Percentiles rank a stretch among this genome's conserved stretches.
Conservation (phyloP, 2,888 invertebrate genomes). For the Patella pellucida region DNA sequence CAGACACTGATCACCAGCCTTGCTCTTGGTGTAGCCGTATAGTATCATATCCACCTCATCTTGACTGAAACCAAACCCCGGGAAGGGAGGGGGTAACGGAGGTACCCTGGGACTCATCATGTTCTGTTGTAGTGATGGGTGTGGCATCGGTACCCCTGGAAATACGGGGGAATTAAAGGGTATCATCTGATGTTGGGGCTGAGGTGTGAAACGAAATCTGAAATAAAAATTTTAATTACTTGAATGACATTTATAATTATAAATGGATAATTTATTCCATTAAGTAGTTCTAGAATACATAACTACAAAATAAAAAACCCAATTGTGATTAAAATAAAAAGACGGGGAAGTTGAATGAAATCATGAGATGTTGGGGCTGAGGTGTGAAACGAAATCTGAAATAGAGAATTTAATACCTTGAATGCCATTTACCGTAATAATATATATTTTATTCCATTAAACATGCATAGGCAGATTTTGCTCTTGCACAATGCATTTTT, state of each 20-base stretch:
- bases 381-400: conserved; percentile 26
- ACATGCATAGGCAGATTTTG: too few species aligned
- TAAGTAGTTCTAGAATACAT: too few species aligned
- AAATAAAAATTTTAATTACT: too few species aligned
- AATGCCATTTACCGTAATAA: too few species aligned
- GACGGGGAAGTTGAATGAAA: conserved; percentile 29
- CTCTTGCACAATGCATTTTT: too few species aligned
- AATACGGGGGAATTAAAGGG: conserved; percentile 29
- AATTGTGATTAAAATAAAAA: too few species aligned
- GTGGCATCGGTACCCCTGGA: conserved; percentile 18
- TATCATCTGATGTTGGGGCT: conserved; percentile 26
- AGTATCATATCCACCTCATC: conserved; percentile 66
- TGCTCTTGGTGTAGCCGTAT: conserved; percentile 64
- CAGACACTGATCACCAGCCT: conserved; percentile 42
- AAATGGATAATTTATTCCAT: too few species aligned
- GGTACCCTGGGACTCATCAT: conserved; percentile 15
- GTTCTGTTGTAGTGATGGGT: conserved; percentile 17
- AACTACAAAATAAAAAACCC: too few species aligned
- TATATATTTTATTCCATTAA: too few species aligned
- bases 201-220: conserved; percentile 26
- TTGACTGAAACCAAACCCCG: conserved; percentile 45
- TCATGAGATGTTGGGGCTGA: conserved; percentile 24
- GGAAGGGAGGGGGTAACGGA: conserved; percentile 20
- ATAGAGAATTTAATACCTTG: too few species aligned
- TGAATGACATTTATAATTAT: too few species aligned